These are phyloP conservation scores for Peucedramus taeniatus DNA, from an alignment of 2,113 vertebrate genomes.

Conservation along the genomic window DNA sequence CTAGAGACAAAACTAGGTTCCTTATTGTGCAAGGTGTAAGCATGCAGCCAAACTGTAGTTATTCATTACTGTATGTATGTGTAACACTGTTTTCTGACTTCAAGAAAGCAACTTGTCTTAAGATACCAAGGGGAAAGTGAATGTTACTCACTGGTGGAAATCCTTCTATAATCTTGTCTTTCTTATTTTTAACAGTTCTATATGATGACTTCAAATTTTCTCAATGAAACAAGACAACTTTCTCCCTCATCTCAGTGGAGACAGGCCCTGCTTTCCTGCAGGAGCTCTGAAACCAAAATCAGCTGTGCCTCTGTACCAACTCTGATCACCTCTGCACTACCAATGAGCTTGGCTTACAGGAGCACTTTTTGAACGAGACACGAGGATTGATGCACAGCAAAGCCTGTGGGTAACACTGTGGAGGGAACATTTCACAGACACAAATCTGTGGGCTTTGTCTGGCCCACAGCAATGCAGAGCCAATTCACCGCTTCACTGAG, in stretches of 20 bases:
- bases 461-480: background rate
- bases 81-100: background rate
- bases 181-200: background rate
- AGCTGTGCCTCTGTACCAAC: background rate
- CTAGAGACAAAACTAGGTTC: background rate
- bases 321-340: no score
- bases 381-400: background rate
- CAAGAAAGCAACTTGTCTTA: background rate
- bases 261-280: background rate
- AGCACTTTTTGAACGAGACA: background rate
- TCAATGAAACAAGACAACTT: background rate
- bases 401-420: background rate
- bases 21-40: background rate
- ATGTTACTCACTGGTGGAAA: background rate
- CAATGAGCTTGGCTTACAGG: background rate
- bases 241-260: background rate
- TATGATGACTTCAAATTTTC: background rate
- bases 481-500: background rate
- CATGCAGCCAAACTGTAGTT: background rate
- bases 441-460: background rate
- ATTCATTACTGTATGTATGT: background rate
- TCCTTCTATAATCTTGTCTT: background rate
- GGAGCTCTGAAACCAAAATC: background rate
- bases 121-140: rapidly evolving
- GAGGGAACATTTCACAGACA: rapidly evolving